Evolutionary conservation across 2,888 invertebrate species (phyloP), one percentile per base, ranked within the genome.

Genomic region (Adineta ricciae): DNA sequence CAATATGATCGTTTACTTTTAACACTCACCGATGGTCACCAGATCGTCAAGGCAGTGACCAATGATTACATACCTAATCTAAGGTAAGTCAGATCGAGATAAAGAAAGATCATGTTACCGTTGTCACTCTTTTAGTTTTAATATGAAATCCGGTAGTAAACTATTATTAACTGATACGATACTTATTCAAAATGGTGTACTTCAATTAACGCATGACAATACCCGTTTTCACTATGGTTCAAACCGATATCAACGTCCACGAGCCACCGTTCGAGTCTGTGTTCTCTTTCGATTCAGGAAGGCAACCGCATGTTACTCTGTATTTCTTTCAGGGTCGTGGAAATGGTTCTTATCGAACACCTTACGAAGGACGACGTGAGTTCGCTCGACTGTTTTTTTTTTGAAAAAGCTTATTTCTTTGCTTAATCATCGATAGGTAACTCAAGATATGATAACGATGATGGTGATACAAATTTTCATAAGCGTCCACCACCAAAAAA

Each of bases 401-500:
- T 32, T 2, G 1, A 7, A 27, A 64, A 27, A 8, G 14, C 14
- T 19, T 11, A 64, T 64, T 27, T 27, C 2, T 64, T 16, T 7
- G 3, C 2, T 11, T 64, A n/a, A n/a, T 64, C 7, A 16, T 32
- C 3, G 32, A 64, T 64, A 64, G 64, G 64, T 36, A 64, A 64
- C 19, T 32, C 11, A 32, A 27, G 64, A 64, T 64, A 64, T 64
- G 64, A 64, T 64, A 64, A 64, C 32, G 64, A 64, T 32, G 64
- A 64, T 64, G 3, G 16, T 64, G 64, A 64, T 27, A 64, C 32
- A 5, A 64, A 64, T 36, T 36, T 64, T 64, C 32, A 32, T 32
- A 64, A 64, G 32, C 64, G 64, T 64, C 64, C 64, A 64, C 64
- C 64, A 64, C 64, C 64, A 19, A 64, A 64, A 64, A 36, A 64